phyloP scores from a whole-genome alignment of 1,140 invertebrate species.

The Bradynema listronoti region DNA sequence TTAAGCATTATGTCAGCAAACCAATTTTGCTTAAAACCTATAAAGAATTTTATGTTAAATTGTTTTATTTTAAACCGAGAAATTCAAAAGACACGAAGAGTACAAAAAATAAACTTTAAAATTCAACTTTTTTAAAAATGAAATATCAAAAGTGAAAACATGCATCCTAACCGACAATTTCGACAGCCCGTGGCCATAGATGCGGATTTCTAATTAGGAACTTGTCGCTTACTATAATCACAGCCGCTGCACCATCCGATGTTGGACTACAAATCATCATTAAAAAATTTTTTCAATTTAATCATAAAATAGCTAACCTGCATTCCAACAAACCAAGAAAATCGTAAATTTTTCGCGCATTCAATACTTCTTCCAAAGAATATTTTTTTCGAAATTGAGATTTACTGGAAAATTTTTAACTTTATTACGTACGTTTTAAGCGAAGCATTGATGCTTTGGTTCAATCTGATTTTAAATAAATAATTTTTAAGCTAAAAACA shows the following conservation, averaged over 20 bases:
- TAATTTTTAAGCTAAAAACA: not conserved
- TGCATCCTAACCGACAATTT: constrained; percentile 76
- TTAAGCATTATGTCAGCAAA: not conserved
- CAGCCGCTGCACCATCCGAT: constrained; percentile 87
- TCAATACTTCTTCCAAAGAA: constrained; percentile 76
- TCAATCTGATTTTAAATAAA: too few species aligned
- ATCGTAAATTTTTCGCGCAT: constrained; percentile 75
- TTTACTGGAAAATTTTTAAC: too few species aligned
- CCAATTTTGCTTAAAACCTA: not conserved
- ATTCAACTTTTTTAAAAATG: not conserved
- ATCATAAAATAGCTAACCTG: constrained; percentile 65
- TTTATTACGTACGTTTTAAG: too few species aligned
- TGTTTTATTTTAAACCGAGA: not conserved
- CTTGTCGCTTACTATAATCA: constrained; percentile 78
- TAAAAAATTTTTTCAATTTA: not conserved
- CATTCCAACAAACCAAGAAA: constrained; percentile 92
- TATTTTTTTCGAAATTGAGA: constrained; percentile 87
- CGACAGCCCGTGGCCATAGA: constrained; percentile 72
- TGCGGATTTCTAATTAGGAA: constrained; percentile 74
- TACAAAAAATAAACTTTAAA: not conserved
- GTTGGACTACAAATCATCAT: constrained; percentile 67
- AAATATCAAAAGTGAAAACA: not conserved
- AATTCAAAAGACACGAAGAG: not conserved
- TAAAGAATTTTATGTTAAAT: not conserved
- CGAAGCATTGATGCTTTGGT: too few species aligned